Conservation (phyloP, 2,113 vertebrate genomes). For the Catagonus wagneri region DNA sequence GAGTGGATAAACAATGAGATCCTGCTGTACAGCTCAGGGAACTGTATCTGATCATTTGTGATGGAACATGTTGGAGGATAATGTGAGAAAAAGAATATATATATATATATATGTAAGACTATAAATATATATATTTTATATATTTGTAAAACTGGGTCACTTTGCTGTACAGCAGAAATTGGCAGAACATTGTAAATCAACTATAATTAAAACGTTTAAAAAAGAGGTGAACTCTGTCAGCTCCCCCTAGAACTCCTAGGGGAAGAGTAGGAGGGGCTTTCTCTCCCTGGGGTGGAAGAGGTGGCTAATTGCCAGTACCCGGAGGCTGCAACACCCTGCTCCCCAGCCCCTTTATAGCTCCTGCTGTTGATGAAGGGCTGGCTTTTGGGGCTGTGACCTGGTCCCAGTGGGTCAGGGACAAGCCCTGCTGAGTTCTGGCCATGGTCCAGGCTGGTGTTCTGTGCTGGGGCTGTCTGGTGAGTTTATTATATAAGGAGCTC, state of each 20-base stretch:
- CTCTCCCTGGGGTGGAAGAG: neutral
- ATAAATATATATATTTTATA: too few species aligned
- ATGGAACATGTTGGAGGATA: too few species aligned
- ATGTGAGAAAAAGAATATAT: too few species aligned
- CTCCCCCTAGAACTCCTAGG: neutral
- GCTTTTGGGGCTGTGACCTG: neutral
- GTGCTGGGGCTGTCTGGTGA: accelerated
- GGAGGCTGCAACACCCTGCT: neutral
- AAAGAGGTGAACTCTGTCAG: neutral
- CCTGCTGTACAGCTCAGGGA: too few species aligned
- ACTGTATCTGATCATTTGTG: too few species aligned
- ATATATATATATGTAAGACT: too few species aligned
- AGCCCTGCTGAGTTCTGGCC: neutral
- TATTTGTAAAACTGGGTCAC: too few species aligned
- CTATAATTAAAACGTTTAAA: too few species aligned
- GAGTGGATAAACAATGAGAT: too few species aligned
- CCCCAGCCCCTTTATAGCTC: neutral
- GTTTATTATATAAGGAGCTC: neutral
- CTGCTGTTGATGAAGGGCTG: neutral
- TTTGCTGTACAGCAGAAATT: too few species aligned
- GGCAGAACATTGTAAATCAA: too few species aligned
- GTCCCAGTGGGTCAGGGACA: neutral
- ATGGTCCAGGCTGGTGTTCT: neutral
- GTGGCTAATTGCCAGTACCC: neutral
- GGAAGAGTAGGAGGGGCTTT: neutral